Evolutionary conservation across 2,888 invertebrate genomes (phyloP).

Genomic region (Mythimna ferrago): DNA sequence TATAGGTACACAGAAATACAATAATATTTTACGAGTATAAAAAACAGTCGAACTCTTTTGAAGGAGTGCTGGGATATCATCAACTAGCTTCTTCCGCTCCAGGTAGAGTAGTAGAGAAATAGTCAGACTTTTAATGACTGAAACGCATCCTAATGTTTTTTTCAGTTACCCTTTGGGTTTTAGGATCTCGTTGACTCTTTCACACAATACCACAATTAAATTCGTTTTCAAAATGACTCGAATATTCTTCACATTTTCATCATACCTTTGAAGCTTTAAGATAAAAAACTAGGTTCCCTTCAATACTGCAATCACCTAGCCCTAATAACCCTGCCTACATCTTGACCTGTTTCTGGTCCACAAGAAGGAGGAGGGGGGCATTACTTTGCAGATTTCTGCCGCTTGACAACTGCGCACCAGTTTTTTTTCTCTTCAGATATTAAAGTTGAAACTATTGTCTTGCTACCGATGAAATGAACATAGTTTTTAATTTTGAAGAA

Average conservation of each 20-base stretch:
- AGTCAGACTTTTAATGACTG: too few species aligned
- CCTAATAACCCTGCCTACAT: conserved; percentile 64
- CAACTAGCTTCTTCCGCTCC: too few species aligned
- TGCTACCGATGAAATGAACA: conserved; percentile 35
- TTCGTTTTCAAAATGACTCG: too few species aligned
- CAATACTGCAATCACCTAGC: conserved; percentile 37
- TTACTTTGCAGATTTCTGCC: conserved; percentile 82
- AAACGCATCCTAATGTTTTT: too few species aligned
- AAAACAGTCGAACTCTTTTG: too few species aligned
- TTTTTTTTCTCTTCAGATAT: conserved; percentile 72
- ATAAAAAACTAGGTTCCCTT: conserved; percentile 18
- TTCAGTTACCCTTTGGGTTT: too few species aligned
- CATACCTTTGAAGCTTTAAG: not conserved
- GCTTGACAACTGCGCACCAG: conserved; percentile 78
- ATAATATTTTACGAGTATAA: too few species aligned
- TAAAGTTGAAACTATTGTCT: conserved; percentile 56
- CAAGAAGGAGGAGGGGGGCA: conserved; percentile 53
- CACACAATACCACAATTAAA: too few species aligned
- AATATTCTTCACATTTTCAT: not conserved
- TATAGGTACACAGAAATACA: too few species aligned
- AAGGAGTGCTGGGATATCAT: too few species aligned
- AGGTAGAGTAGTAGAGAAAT: too few species aligned
- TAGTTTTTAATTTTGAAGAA: conserved; percentile 17
- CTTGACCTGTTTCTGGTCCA: conserved; percentile 83
- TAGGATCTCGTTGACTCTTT: too few species aligned